phyloP scores from a whole-genome alignment of 2,888 invertebrate species.

The Lymantria monacha region DNA sequence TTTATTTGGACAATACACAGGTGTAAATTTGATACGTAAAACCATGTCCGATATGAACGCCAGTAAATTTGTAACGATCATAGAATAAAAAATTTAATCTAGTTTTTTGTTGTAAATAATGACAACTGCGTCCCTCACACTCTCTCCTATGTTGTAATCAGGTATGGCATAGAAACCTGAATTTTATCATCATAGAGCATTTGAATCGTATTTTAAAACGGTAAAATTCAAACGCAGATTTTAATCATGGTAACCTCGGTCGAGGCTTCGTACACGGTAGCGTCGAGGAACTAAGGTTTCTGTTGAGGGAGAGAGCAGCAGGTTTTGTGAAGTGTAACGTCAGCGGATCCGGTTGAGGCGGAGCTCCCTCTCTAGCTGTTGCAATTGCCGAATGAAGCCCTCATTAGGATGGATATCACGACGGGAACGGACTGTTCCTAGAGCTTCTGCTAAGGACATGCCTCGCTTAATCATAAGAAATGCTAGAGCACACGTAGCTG shows the following conservation, averaged over 20 bases:
- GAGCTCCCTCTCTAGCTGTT: slow-evolving; percentile 84
- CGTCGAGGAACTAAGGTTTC: slow-evolving; percentile 41
- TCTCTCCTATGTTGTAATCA: not conserved
- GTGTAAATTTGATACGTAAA: not conserved
- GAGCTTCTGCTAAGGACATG: slow-evolving; percentile 88
- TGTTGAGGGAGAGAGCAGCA: slow-evolving; percentile 49
- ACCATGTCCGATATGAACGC: not conserved
- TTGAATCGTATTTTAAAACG: no score
- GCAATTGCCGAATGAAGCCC: slow-evolving; percentile 90
- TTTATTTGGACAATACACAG: not conserved
- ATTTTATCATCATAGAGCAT: no score
- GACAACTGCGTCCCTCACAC: not conserved
- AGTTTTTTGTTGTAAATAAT: not conserved
- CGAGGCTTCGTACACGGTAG: slow-evolving; percentile 65
- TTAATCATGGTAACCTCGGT: slow-evolving; percentile 51
- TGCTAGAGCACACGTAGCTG: slow-evolving; percentile 90
- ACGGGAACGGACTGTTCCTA: slow-evolving; percentile 85
- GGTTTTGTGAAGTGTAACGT: slow-evolving; percentile 56
- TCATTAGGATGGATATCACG: slow-evolving; percentile 90
- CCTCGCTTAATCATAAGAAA: slow-evolving; percentile 91
- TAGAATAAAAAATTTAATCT: not conserved
- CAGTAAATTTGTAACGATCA: not conserved
- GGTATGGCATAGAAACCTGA: not conserved
- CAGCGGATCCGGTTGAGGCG: slow-evolving; percentile 77
- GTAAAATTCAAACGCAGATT: not conserved